These are phyloP conservation scores for Allygus modestus DNA, from an alignment of 2,888 invertebrate species.

Conservation along the genomic window DNA sequence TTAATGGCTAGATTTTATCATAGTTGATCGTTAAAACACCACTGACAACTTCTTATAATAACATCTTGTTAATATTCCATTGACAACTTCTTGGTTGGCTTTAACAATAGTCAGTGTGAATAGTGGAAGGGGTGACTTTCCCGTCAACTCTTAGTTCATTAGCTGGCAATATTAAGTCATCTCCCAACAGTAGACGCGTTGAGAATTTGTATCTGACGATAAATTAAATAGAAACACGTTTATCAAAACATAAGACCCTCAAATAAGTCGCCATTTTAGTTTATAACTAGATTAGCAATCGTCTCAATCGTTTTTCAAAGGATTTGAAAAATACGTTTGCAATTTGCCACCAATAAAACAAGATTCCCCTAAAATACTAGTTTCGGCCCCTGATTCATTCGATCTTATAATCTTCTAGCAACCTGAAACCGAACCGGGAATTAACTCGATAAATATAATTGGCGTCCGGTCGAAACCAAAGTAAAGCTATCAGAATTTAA, in stretches of 20 bases:
- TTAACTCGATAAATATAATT: neutral
- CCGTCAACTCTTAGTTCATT: no score
- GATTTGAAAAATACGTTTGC: neutral
- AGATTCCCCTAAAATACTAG: neutral
- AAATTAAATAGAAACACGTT: no score
- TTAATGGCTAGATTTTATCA: no score
- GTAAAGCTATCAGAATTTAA: slow-evolving; percentile 2
- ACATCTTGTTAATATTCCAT: no score
- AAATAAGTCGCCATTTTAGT: neutral
- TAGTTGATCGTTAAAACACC: no score
- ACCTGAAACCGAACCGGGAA: neutral
- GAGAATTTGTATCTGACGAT: no score
- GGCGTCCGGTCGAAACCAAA: neutral
- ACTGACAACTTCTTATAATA: no score
- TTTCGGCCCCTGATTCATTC: neutral
- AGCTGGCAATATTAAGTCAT: no score
- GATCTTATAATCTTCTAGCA: neutral
- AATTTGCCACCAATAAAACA: neutral
- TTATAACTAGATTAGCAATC: neutral
- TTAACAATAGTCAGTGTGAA: no score
- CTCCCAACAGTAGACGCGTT: no score
- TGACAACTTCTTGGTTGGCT: no score
- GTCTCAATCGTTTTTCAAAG: neutral
- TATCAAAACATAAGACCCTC: neutral
- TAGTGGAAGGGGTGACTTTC: no score